Percentiles rank a stretch among this genome's conserved stretches.
phyloP scores from a whole-genome alignment of 2,888 invertebrate genomes.

The Cephus runcator region DNA sequence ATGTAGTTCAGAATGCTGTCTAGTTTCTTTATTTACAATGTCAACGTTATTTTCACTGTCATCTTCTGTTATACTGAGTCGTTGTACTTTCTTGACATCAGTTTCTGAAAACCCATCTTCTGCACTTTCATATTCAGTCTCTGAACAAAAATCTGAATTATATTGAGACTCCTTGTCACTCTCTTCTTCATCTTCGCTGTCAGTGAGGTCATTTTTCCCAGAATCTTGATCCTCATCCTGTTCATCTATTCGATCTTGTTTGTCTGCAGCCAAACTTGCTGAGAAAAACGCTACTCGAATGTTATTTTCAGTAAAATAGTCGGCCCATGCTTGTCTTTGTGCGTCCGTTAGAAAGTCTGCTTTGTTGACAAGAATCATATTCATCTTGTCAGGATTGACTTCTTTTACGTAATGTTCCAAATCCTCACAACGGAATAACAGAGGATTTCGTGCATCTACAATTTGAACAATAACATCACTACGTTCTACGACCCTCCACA shows the following conservation, averaged over 20 bases:
- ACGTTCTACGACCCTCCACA: constrained; percentile 98
- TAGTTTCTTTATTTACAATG: neutral
- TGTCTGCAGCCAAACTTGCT: constrained; percentile 74
- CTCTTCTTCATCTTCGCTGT: constrained; percentile 43
- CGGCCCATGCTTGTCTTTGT: constrained; percentile 86
- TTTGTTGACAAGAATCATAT: constrained; percentile 93
- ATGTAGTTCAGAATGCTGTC: neutral
- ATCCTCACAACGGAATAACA: constrained; percentile 93
- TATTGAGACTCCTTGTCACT: constrained; percentile 33
- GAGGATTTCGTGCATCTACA: constrained; percentile 95
- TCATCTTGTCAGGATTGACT: constrained; percentile 76
- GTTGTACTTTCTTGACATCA: neutral
- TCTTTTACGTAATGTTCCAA: constrained; percentile 88
- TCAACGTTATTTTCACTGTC: no score
- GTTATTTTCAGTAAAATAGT: constrained; percentile 79
- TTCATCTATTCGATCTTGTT: constrained; percentile 56
- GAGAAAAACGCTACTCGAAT: constrained; percentile 91
- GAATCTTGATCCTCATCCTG: constrained; percentile 40
- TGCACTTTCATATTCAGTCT: constrained; percentile 47
- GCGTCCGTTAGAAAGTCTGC: constrained; percentile 87
- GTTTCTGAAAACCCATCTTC: constrained; percentile 20
- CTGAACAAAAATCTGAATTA: constrained; percentile 33
- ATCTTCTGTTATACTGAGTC: neutral
- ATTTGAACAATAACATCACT: constrained; percentile 94
- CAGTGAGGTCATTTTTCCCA: constrained; percentile 36